Evolutionary conservation across 2,113 vertebrate species (phyloP), one percentile per base, ranked within the genome.

Genomic region (Lepus americanus): DNA sequence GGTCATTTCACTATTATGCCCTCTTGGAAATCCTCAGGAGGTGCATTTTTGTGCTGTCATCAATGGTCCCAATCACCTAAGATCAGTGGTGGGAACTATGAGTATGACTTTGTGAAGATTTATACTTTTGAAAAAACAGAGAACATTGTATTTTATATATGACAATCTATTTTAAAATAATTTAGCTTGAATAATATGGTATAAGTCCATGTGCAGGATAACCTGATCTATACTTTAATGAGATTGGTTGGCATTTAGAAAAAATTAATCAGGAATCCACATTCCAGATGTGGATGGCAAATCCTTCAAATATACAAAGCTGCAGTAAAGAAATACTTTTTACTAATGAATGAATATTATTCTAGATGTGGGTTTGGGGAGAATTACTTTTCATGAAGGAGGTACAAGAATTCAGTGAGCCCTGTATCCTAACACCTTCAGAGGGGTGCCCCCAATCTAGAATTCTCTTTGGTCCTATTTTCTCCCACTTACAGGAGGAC

Each of bases 81-180:
- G 33, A 13, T 82, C 23, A 39, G 23, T 29, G 20, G 27, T 36
- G 19, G 44, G 11, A 83, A 73, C 33, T 61, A 67, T 51, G 44
- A 51, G 8, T 79, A 59, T 73, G 70, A 90, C 27, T 87, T 89
- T 87, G 27, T 44, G 55, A 80, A 29, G 49, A 27, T 84, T 63
- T 80, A 36, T 33, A 39, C 36, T 17, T 74, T 53, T 53, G 23
- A 33, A 87, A 80, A 67, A 81, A 87, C n/a, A 13, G 6, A 77
- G 4, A 5, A 33, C 31, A 19, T 36, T 74, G 8, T 44, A 27
- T 94, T 79, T 77, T 81, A 36, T 13, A 4, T 69, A 44, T 76
- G 29, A 25, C 33, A 84, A 44, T 74, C 82, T 90, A 33, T 87
- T 73, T 84, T 19, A 13, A 89, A 90, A 80, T 79, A 83, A 44